Conservation (phyloP, 2,888 invertebrate species). For the Clitarchus hookeri region DNA sequence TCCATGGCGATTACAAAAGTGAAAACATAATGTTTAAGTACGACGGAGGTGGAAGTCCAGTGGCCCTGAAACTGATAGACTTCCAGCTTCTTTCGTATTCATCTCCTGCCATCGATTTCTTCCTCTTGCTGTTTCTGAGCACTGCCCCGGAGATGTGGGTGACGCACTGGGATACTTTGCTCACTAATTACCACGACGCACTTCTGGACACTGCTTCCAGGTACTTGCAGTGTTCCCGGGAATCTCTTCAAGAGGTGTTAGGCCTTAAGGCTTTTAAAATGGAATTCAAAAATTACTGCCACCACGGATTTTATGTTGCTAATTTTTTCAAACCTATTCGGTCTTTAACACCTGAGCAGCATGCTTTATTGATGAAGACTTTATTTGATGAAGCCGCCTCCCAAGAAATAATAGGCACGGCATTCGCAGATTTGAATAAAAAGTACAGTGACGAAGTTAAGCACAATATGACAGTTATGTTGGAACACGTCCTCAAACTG, state of each 20-base stretch:
- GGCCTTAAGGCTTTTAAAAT: not conserved
- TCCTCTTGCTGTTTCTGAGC: conserved; percentile 52
- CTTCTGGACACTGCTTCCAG: conserved; percentile 28
- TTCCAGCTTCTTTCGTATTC: conserved; percentile 44
- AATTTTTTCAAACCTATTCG: not conserved
- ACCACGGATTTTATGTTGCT: not conserved
- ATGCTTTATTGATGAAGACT: not conserved
- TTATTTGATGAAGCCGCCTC: not conserved
- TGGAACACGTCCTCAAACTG: too few species aligned
- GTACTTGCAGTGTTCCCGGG: conserved; percentile 22
- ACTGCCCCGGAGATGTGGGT: conserved; percentile 48
- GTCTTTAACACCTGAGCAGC: not conserved
- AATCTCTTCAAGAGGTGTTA: conserved; percentile 19
- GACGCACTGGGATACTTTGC: conserved; percentile 46
- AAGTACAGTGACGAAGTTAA: too few species aligned
- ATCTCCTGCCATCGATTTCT: conserved; percentile 52
- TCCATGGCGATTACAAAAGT: conserved; percentile 54
- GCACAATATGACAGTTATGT: too few species aligned
- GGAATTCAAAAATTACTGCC: not conserved
- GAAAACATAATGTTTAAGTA: conserved; percentile 54
- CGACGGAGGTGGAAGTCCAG: conserved; percentile 43
- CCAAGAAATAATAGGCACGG: too few species aligned
- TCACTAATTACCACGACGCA: conserved; percentile 46
- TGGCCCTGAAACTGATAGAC: conserved; percentile 41
- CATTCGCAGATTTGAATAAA: too few species aligned